Evolutionary conservation across 2,888 invertebrate genomes (phyloP), one percentile per base, ranked within the genome.

Genomic region (Lamellibrachia columna): DNA sequence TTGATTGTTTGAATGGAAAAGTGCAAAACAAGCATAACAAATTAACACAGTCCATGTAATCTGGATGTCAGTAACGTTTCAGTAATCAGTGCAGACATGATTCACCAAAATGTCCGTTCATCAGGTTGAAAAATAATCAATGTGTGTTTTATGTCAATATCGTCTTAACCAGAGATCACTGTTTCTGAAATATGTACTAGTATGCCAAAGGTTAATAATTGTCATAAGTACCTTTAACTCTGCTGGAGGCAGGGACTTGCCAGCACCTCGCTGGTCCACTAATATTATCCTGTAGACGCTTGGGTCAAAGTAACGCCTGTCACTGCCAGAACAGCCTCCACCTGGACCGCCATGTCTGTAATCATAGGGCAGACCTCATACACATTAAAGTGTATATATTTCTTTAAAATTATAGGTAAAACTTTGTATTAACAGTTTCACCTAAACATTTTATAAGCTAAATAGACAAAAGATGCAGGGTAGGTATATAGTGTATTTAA

Each of bases 241-340:
- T 90, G 95, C 96, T 28, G 95, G 60, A n/a, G 96, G 95, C 11
- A 93, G 94, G 11, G 96, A 96, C 93, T 95, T 95, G 11, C 96
- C 96, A 28, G 95, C 94, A 58, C 96, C 96, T 93, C 96, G 93
- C 93, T 96, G 96, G 93, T 96, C 95, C 93, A 95, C 94, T 60
- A 96, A 92, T 40, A 96, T 94, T 90, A 95, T 95, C 75, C 95
- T 93, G 94, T 96, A 96, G 7, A 93, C 94, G 11, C 92, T 91
- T 9, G 96, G 96, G 92, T 96, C 95, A 94, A 96, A 96, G 93
- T 94, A 96, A 52, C 95, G 93, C 91, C 95, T 93, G 92, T 95
- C 95, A 52, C 93, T 93, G 3, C 94, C 93, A 90, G 92, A 90
- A 6, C 93, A 93, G 0, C 95, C 95, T n/a, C 94, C 94, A n/a